Evolutionary conservation across 1,140 invertebrate species (phyloP).

Genomic region (Conopomorpha cramerella): DNA sequence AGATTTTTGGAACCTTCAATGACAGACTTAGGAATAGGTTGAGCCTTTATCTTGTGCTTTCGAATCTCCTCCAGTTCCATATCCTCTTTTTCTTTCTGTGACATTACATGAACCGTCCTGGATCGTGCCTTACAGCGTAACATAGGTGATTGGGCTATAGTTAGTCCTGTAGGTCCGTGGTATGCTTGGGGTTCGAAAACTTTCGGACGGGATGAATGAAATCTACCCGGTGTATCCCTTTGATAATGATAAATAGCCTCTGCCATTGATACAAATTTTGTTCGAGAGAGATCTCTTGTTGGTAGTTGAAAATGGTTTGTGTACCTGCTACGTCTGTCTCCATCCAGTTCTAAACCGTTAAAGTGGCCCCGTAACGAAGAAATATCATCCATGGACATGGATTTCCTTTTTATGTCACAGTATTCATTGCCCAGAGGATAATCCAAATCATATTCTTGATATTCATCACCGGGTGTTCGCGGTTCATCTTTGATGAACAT

Average conservation of each 20-base stretch:
- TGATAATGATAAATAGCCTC: conserved; percentile 48
- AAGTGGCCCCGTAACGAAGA: conserved; percentile 23
- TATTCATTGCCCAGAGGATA: conserved; percentile 16
- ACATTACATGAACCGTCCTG: conserved; percentile 27
- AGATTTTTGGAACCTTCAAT: conserved; percentile 27
- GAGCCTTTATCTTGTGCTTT: conserved; percentile 43
- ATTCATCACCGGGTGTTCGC: conserved; percentile 31
- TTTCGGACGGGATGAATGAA: conserved; percentile 25
- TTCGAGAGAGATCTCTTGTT: conserved; percentile 29
- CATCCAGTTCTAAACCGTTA: conserved; percentile 21
- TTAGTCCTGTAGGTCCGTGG: conserved; percentile 16
- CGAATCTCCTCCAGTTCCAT: conserved; percentile 39
- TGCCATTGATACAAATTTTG: conserved; percentile 47
- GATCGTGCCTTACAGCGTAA: conserved; percentile 33
- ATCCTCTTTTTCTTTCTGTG: conserved; percentile 44
- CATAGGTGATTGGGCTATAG: conserved; percentile 39
- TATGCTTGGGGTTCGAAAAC: conserved; percentile 16
- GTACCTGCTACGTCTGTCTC: too few relatives aligned
- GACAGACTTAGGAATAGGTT: conserved; percentile 41
- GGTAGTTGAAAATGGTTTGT: too few relatives aligned
- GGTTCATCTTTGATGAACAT: conserved; percentile 37
- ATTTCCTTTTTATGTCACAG: conserved; percentile 31
- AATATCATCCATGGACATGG: conserved; percentile 44
- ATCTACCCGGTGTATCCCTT: conserved; percentile 40
- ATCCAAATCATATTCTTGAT: conserved; percentile 22